Base-by-base conservation (phyloP, 1,140 invertebrate species). In the Panagrolaimus sp. region DNA sequence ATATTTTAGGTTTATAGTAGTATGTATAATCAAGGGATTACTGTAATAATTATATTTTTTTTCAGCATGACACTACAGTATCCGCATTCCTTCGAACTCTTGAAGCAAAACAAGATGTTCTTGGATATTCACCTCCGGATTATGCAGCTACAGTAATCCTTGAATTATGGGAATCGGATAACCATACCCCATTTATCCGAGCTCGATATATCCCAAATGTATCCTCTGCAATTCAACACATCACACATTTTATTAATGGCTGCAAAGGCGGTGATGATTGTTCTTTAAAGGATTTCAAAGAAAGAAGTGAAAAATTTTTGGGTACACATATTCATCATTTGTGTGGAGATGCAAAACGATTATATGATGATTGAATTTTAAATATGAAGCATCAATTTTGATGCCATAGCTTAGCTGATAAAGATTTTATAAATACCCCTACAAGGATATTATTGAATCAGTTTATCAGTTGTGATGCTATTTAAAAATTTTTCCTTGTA, bases 61-160 rank as follows among this genome's bases (percentile, higher is more conserved):
- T n/a, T n/a, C n/a, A 64, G 58, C 68, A 69, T 28, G 68, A 69
- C 43, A 69, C 68, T 15, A 69, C 68, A 1, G 58, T 69, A 6
- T 45, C 55, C 15, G 68, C 68, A 12, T 69, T 69, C n/a, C 58
- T 69, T 14, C 32, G 55, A 15, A 64, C 68, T 28, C 68, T 69
- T 1, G 28, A 63, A 65, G 58, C 58, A 10, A 69, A 69, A 28
- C 8, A 67, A 17, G 55, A 43, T 1, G 62, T 69, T 14, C 55
- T 69, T 26, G 55, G 58, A 0, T 32, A 45, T 5, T 28, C 43
- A 26, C 9, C 17, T 12, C 68, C 68, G 0, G 68, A 69, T 17
- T 69, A 65, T 44, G 68, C 68, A 0, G 68, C 68, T 1, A 43
- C 43, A n/a, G 68, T 65, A 8, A 48, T 63, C 26, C 55, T 69